Evolutionary conservation across 2,888 invertebrate genomes (phyloP).

Genomic region (Eupithecia vulgata): DNA sequence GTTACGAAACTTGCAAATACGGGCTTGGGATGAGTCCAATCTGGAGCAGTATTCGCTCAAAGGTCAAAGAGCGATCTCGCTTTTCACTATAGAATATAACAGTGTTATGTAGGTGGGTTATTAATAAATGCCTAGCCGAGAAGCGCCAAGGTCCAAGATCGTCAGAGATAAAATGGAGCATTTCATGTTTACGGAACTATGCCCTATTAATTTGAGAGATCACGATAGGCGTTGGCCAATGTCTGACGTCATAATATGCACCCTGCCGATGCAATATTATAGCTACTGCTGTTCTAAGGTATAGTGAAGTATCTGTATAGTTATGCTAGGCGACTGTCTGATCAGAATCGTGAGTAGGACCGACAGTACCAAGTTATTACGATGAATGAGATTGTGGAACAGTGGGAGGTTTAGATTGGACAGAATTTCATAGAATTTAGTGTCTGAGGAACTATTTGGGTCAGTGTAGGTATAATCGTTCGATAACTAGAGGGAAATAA

Average conservation of each 20-base stretch:
- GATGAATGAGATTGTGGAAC: constrained; percentile 40
- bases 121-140: constrained; percentile 1
- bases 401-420: constrained; percentile 12
- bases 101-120: background rate
- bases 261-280: constrained; percentile 13
- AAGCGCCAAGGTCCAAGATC: constrained; percentile 22
- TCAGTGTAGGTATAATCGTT: background rate
- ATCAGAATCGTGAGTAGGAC: constrained; percentile 46
- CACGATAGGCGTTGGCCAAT: constrained; percentile 47
- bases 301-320: background rate
- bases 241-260: constrained; percentile 29
- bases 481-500: background rate
- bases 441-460: background rate
- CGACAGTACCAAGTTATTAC: constrained; percentile 40
- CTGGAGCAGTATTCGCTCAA: constrained; percentile 20
- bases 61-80: constrained; percentile 20
- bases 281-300: background rate
- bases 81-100: constrained; percentile 12
- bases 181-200: constrained; percentile 61
- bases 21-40: constrained; percentile 20
- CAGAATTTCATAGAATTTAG: constrained; percentile 10
- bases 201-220: constrained; percentile 62
- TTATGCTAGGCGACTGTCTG: constrained; percentile 23
- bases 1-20: constrained; percentile 14
- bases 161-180: constrained; percentile 23